A percentile compares a stretch with the other conserved stretches of the same genome.
Conservation (phyloP, 1,140 invertebrate species). For the Drosophila jambulina region DNA sequence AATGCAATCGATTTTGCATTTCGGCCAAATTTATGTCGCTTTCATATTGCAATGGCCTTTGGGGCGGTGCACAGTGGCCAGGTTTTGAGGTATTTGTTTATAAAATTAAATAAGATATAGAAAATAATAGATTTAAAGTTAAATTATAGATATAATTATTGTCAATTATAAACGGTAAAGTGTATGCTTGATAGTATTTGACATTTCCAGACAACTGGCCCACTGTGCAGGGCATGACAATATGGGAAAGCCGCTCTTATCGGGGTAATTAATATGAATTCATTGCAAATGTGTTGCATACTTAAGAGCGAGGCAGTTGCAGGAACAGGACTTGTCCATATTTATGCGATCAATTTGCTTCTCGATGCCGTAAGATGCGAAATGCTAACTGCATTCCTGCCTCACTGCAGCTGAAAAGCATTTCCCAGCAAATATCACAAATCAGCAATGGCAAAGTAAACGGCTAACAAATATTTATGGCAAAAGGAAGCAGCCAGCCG, state of each 20-base stretch:
- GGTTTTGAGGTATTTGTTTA: not conserved
- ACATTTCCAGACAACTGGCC: no score
- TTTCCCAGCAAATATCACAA: slow-evolving; percentile 81
- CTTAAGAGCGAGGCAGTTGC: slow-evolving; percentile 47
- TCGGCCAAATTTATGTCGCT: slow-evolving; percentile 60
- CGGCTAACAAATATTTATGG: slow-evolving; percentile 82
- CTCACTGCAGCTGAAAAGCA: slow-evolving; percentile 49
- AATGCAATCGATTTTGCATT: slow-evolving; percentile 76
- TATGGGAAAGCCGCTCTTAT: slow-evolving; percentile 40
- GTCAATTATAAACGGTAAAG: no score
- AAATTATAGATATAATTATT: no score
- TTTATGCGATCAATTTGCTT: slow-evolving; percentile 68
- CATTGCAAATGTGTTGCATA: slow-evolving; percentile 77
- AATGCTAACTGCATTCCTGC: slow-evolving; percentile 35
- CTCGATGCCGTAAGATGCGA: slow-evolving; percentile 22
- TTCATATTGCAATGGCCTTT: slow-evolving; percentile 64
- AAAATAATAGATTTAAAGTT: not conserved
- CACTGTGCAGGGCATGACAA: slow-evolving; percentile 4
- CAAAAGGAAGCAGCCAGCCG: slow-evolving; percentile 40
- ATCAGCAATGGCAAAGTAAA: slow-evolving; percentile 78
- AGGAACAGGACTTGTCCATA: slow-evolving; percentile 37
- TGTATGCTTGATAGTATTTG: no score
- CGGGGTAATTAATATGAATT: slow-evolving; percentile 77
- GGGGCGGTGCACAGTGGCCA: slow-evolving; percentile 4
- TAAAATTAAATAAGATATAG: not conserved